These are phyloP conservation scores for Chloromyia formosa DNA, from an alignment of 2,888 invertebrate species.

Conservation along the genomic window DNA sequence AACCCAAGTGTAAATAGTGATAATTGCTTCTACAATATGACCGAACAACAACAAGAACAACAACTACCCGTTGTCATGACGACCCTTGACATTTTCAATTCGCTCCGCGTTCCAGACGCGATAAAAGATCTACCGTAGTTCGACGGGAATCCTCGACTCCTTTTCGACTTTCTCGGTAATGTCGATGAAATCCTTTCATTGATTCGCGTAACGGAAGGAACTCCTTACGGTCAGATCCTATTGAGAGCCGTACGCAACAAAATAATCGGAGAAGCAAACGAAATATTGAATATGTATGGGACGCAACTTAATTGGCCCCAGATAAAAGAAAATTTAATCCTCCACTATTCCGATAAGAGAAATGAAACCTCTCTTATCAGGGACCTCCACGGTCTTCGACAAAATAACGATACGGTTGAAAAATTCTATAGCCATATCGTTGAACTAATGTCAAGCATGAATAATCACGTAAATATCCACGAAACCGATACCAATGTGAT, in stretches of 20 bases:
- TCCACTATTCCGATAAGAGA: not conserved
- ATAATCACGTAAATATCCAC: constrained; percentile 33
- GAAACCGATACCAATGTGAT: constrained; percentile 32
- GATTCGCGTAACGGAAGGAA: not conserved
- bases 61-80: not conserved
- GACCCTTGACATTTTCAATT: not conserved
- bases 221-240: not conserved
- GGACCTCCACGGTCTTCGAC: constrained; percentile 31
- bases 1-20: not conserved
- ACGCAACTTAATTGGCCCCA: constrained; percentile 33
- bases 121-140: constrained; percentile 35
- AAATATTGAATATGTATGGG: constrained; percentile 32
- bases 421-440: constrained; percentile 25
- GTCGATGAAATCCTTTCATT: constrained; percentile 5
- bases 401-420: constrained; percentile 12
- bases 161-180: not conserved
- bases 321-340: constrained; percentile 37
- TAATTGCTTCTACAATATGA: too few relatives aligned
- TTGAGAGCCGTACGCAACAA: constrained; percentile 42
- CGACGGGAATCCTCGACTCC: constrained; percentile 35
- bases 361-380: constrained; percentile 35
- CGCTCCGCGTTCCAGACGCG: not conserved
- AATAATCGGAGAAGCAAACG: constrained; percentile 36
- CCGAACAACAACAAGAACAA: too few relatives aligned
- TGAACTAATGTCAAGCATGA: constrained; percentile 17